These are phyloP conservation scores for Drosophila nigrodunni DNA, from an alignment of 1,140 invertebrate species.

Conservation along the genomic window DNA sequence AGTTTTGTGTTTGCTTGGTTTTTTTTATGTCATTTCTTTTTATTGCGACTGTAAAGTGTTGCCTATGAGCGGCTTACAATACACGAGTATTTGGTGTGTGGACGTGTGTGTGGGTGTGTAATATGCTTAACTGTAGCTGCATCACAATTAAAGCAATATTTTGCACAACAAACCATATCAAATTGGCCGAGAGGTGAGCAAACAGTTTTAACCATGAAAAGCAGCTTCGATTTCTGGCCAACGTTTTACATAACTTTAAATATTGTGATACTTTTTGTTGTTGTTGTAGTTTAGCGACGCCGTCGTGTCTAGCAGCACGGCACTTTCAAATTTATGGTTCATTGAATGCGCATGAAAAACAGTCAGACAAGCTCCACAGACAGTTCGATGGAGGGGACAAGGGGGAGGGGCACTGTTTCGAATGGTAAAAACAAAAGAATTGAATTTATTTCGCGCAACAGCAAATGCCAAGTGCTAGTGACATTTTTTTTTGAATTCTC, in stretches of 20 bases:
- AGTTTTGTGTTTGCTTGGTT: conserved; percentile 24
- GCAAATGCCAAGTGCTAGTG: conserved; percentile 36
- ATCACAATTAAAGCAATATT: conserved; percentile 43
- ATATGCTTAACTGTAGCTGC: conserved; percentile 45
- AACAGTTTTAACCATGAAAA: conserved; percentile 44
- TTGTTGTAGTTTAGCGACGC: conserved; percentile 49
- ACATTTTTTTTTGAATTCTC: conserved; percentile 50
- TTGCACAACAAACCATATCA: conserved; percentile 19
- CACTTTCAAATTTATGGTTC: conserved; percentile 83
- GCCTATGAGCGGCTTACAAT: conserved; percentile 41
- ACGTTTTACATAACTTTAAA: conserved; percentile 66
- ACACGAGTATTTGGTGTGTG: conserved; percentile 7
- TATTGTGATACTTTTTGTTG: conserved; percentile 23
- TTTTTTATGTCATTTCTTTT: conserved; percentile 51
- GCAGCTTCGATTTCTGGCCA: conserved; percentile 19
- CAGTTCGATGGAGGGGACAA: not conserved
- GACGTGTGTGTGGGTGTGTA: conserved; percentile 13
- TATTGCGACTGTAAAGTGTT: conserved; percentile 62
- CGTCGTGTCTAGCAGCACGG: conserved; percentile 69
- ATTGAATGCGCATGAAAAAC: conserved; percentile 81
- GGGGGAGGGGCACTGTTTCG: conserved; percentile 22
- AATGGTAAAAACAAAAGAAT: conserved; percentile 68
- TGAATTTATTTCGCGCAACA: conserved; percentile 62
- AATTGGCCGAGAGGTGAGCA: conserved; percentile 49
- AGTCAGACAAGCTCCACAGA: conserved; percentile 49